These are phyloP conservation scores for Hirudo medicinalis DNA, from an alignment of 1,140 invertebrate genomes.

Conservation along the genomic window DNA sequence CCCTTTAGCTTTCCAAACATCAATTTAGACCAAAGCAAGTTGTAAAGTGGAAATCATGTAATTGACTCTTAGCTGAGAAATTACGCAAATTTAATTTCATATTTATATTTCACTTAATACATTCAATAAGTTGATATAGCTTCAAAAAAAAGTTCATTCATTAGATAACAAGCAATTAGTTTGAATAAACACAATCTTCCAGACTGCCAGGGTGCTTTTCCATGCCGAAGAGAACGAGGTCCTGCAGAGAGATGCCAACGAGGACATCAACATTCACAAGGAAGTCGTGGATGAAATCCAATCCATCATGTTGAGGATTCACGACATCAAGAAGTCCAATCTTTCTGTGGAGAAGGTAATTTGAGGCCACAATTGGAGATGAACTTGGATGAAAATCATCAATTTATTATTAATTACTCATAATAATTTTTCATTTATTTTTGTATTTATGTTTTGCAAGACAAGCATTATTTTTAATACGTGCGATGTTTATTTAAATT, in stretches of 20 bases:
- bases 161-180: too few species aligned
- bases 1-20: too few species aligned
- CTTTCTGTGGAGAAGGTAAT: constrained; percentile 33
- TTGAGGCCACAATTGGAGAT: constrained; percentile 24
- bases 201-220: constrained; percentile 26
- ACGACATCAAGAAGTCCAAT: constrained; percentile 46
- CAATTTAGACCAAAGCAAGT: too few species aligned
- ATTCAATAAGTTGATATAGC: too few species aligned
- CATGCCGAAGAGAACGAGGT: constrained; percentile 58
- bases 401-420: background rate
- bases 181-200: background rate
- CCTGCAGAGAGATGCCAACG: constrained; percentile 48
- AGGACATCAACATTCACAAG: constrained; percentile 55
- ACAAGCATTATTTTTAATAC: constrained; percentile 17
- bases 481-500: constrained; percentile 14
- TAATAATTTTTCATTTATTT: constrained; percentile 13
- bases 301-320: constrained; percentile 52
- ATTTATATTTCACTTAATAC: too few species aligned
- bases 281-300: constrained; percentile 55
- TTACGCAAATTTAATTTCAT: too few species aligned
- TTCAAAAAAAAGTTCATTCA: too few species aligned
- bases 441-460: background rate
- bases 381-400: constrained; percentile 17
- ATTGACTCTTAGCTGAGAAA: too few species aligned
- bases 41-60: too few species aligned